Percentiles rank a stretch among this genome's conserved stretches.
Evolutionary conservation across 1,140 invertebrate genomes (phyloP).

Genomic region (Drosophila simulans): DNA sequence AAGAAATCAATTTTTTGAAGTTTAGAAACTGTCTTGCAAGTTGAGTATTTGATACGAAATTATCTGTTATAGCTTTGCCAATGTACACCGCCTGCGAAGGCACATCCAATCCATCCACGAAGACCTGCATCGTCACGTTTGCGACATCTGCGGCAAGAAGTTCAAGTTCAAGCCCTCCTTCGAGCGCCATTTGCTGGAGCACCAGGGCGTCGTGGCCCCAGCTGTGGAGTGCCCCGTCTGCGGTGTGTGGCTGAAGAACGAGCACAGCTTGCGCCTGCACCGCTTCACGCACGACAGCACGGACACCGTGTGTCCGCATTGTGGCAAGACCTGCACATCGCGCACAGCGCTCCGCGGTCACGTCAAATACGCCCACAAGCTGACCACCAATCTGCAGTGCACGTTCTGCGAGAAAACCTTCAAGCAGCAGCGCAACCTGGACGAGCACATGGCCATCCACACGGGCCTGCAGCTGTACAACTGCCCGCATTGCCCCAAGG

Average conservation of each 20-base stretch:
- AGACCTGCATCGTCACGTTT: slow-evolving; percentile 70
- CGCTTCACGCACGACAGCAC: slow-evolving; percentile 68
- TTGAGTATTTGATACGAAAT: too few relatives aligned
- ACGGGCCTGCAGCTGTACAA: slow-evolving; percentile 81
- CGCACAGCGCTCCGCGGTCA: slow-evolving; percentile 69
- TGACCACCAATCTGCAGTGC: slow-evolving; percentile 70
- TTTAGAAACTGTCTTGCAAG: too few relatives aligned
- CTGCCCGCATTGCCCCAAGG: slow-evolving; percentile 81
- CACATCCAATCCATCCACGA: slow-evolving; percentile 79
- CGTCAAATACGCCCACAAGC: slow-evolving; percentile 72
- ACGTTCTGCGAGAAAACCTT: slow-evolving; percentile 79
- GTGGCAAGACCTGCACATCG: slow-evolving; percentile 64
- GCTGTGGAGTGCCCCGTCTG: slow-evolving; percentile 71
- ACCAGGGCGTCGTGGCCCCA: slow-evolving; percentile 70
- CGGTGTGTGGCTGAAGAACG: slow-evolving; percentile 75
- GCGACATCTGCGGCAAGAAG: slow-evolving; percentile 79
- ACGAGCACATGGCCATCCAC: slow-evolving; percentile 84
- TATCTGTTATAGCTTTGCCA: slow-evolving; percentile 54
- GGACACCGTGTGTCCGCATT: slow-evolving; percentile 65
- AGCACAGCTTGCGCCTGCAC: slow-evolving; percentile 71
- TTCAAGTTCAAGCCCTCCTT: slow-evolving; percentile 81
- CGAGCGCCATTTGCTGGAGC: slow-evolving; percentile 68
- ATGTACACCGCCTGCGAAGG: slow-evolving; percentile 62
- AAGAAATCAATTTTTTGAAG: too few relatives aligned
- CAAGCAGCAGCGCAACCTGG: slow-evolving; percentile 73